phyloP scores from a whole-genome alignment of 2,797 vertebrate genomes.

The Thripadectes ignobilis region DNA sequence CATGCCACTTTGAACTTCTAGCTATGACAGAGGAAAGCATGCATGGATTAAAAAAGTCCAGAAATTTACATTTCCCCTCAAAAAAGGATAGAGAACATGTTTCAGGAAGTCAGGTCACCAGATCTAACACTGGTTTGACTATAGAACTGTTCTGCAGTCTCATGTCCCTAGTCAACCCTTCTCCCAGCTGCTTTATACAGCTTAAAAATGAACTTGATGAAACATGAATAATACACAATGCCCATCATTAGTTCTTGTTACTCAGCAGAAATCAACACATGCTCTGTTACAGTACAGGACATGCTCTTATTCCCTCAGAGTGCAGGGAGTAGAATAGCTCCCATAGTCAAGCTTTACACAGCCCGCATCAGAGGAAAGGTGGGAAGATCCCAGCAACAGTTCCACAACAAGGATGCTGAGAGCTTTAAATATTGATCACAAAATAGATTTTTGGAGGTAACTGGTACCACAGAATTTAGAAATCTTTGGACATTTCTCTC shows the following conservation, averaged over 20 bases:
- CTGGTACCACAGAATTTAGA: background rate
- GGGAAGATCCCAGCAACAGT: background rate
- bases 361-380: background rate
- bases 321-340: background rate
- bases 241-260: slow-evolving; percentile 58
- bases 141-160: background rate
- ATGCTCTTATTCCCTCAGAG: background rate
- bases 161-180: slow-evolving; percentile 52
- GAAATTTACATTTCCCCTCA: background rate
- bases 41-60: background rate
- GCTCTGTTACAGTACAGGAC: slow-evolving; percentile 20
- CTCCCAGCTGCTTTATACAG: background rate
- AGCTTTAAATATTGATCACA: background rate
- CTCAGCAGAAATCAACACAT: slow-evolving; percentile 54
- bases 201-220: slow-evolving; percentile 35
- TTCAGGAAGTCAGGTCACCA: background rate
- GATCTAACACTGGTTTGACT: background rate
- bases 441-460: background rate
- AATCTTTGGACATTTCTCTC: background rate
- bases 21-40: background rate
- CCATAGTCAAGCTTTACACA: background rate
- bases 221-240: slow-evolving; percentile 52
- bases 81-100: background rate
- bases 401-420: background rate
- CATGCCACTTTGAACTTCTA: background rate